Evolutionary conservation across 2,888 invertebrate species (phyloP).

Genomic region (Eulithis prunata): DNA sequence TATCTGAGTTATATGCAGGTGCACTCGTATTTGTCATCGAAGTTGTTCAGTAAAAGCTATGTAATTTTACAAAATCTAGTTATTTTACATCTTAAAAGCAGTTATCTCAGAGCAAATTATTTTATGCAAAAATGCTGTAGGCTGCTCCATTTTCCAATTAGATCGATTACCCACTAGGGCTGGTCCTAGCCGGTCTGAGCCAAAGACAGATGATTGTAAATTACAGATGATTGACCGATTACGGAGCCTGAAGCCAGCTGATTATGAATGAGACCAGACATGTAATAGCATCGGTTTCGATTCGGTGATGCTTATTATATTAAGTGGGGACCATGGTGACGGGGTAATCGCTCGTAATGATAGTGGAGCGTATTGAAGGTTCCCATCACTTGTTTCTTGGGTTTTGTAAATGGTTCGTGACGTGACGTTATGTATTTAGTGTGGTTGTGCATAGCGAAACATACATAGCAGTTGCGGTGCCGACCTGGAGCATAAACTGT

Average conservation of each 20-base stretch:
- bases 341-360: slow-evolving; percentile 79
- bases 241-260: slow-evolving; percentile 68
- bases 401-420: slow-evolving; percentile 56
- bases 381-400: slow-evolving; percentile 50
- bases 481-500: neutral
- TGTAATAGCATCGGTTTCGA: slow-evolving; percentile 82
- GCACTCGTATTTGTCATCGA: neutral
- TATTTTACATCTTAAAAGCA: slow-evolving; percentile 2
- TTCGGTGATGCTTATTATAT: slow-evolving; percentile 82
- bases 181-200: slow-evolving; percentile 60
- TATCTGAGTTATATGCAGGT: neutral
- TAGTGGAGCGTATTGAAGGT: slow-evolving; percentile 54
- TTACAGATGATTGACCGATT: slow-evolving; percentile 83
- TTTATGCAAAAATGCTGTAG: slow-evolving; percentile 42
- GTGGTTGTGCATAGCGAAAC: neutral
- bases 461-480: neutral
- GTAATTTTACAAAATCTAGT: neutral
- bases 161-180: slow-evolving; percentile 69
- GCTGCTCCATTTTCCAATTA: slow-evolving; percentile 73
- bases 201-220: slow-evolving; percentile 82
- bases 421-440: slow-evolving; percentile 52
- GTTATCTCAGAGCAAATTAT: slow-evolving; percentile 18
- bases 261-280: slow-evolving; percentile 69
- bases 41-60: neutral
- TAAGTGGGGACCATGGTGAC: slow-evolving; percentile 82